Base-by-base conservation (phyloP, 2,888 invertebrate species). In the Synanthedon formicaeformis region DNA sequence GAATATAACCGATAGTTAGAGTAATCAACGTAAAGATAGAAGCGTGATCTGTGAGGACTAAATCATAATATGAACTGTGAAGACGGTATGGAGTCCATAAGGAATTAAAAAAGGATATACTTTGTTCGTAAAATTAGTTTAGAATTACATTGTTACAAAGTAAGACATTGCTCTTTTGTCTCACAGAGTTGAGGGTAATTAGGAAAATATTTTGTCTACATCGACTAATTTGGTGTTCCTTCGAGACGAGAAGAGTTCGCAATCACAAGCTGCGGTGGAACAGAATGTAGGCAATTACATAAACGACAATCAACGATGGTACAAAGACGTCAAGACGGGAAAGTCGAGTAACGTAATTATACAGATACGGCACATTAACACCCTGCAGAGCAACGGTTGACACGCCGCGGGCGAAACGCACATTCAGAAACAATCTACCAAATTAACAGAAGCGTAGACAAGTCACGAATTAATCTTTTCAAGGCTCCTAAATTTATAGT, bases 331-430 rank as follows among this genome's bases (percentile, higher is more conserved):
- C 67, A 69, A 71, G 64, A 70, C 75, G 77, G 75, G 81, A 81
- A 83, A 81, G 78, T 77, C 73, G 67, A 60, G 66, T 78, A 81
- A 81, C 73, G 75, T 71, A 78, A 83, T 86, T 83, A 82, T 72
- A 75, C 55, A 51, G 57, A 57, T 56, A 56, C 52, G 54, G 50
- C 55, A 53, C 54, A 53, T 54, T 53, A 53, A 53, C 55, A 51
- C 53, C 48, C 53, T 51, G 50, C 54, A 51, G 55, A 40, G 52
- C 16, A 51, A 48, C 51, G 50, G 40, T 41, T 18, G 45, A 52
- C 48, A 60, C 62, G 64, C 63, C 54, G 61, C 65, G 58, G 61
- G 60, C 55, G 56, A 58, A 66, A 71, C 62, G 65, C 62, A 49
- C 45, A 14, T 14, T 45, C n/a, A 6, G 13, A 45, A 45, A 45